Evolutionary conservation across 2,113 vertebrate species (phyloP), one percentile per base, ranked within the genome.

Genomic region (Scortum barcoo): DNA sequence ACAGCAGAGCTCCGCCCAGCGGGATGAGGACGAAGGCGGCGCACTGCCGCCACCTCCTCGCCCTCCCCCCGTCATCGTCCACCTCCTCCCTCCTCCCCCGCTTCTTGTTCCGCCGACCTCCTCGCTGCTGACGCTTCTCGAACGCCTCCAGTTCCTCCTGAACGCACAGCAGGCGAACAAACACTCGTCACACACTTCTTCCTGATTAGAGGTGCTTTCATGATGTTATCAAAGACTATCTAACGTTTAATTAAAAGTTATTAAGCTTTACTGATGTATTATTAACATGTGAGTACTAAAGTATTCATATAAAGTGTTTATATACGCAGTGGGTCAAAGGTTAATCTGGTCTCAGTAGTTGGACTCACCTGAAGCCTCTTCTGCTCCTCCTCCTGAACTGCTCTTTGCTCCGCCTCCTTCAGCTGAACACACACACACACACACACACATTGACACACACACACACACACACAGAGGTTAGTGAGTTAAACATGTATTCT

Each of bases 91-190:
- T 96, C 53, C 97, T 95, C 81, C 94, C 96, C n/a, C 92, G 95
- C 87, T 91, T 95, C 93, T 95, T 97, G 67, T 94, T 96, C 93
- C 97, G 96, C 50, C 97, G 93, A 0, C 98, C 98, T 89, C 91
- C 93, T 30, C 93, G 82, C 85, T 97, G 98, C 89, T 97, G 95
- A 22, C 97, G 95, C 87, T 99, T 99, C 94, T 98, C 97, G 85
- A 99, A 99, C 60, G 97, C 97, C 88, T 99, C 97, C 85, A 98
- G 92, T 94, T 99, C 98, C 88, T 97, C 97, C 98, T 99, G 89
- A 65, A 90, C 28, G 53, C 19, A 65, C 7, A 16, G 44, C 4
- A 48, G 16, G 16, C 6, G 6, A 36, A 36, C 6, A 36, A 36
- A 36, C 0, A 48, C n/a, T n/a, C n/a, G n/a, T n/a, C n/a, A n/a